Evolutionary conservation across 2,113 vertebrate species (phyloP).

Genomic region (Oncorhynchus masou): DNA sequence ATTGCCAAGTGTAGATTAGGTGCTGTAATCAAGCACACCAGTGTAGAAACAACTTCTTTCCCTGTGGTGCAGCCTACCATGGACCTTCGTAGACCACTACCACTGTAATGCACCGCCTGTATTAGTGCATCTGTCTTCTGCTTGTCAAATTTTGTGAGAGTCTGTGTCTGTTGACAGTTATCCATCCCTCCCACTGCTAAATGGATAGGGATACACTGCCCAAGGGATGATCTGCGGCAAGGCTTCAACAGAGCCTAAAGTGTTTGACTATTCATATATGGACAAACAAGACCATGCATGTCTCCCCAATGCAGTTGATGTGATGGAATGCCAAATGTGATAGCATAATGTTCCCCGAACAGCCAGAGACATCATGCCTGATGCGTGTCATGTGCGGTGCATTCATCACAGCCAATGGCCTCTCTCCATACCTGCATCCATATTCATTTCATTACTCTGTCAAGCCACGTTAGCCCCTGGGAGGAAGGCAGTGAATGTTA

Average conservation of each 20-base stretch:
- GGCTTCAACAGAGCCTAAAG: background rate
- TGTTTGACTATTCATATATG: background rate
- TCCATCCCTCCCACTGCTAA: background rate
- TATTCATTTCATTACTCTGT: constrained; percentile 51
- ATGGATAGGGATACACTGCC: too few relatives aligned
- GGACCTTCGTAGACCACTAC: background rate
- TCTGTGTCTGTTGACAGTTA: background rate
- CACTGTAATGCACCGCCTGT: background rate
- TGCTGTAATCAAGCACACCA: constrained; percentile 5
- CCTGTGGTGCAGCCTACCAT: too few relatives aligned
- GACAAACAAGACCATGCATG: background rate
- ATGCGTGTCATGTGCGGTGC: background rate
- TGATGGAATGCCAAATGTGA: background rate
- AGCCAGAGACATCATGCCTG: background rate
- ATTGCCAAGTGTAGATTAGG: background rate
- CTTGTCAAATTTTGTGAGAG: background rate
- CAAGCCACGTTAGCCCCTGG: constrained; percentile 49
- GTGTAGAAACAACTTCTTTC: background rate
- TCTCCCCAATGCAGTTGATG: background rate
- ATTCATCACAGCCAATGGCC: constrained; percentile 15
- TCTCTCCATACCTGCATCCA: constrained; percentile 9
- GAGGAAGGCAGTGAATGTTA: constrained; percentile 28
- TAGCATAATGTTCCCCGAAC: background rate
- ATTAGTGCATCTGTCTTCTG: background rate
- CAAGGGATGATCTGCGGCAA: background rate